A percentile compares a stretch with the other conserved stretches of the same genome.
These are phyloP conservation scores for Phocoena sinus DNA, from an alignment of 2,113 vertebrate species.

Conservation along the genomic window DNA sequence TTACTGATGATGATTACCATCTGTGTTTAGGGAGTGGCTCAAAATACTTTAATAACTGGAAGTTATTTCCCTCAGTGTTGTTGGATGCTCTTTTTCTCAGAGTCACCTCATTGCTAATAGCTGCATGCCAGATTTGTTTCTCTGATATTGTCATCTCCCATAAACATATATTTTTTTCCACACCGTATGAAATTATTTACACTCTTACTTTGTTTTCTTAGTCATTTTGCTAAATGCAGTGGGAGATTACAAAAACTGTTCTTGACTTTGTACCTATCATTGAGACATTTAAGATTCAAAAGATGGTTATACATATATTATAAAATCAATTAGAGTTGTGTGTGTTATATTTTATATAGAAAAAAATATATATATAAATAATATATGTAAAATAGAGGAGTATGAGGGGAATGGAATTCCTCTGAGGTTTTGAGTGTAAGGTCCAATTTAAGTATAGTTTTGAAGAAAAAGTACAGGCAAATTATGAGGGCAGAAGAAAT, in stretches of 20 bases:
- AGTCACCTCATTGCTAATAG: conserved; percentile 38
- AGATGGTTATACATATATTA: not conserved
- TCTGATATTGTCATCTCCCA: conserved; percentile 45
- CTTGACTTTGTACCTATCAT: conserved; percentile 8
- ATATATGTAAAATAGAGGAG: not conserved
- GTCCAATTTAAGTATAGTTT: not conserved
- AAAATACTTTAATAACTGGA: conserved; percentile 42
- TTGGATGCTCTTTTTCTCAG: conserved; percentile 42
- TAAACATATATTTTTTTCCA: not conserved
- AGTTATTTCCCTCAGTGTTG: conserved; percentile 33
- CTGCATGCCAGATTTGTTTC: not conserved
- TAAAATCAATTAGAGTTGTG: not conserved
- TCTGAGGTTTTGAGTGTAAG: not conserved
- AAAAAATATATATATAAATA: not conserved
- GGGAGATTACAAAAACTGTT: not conserved
- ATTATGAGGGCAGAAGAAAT: not conserved
- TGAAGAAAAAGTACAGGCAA: not conserved
- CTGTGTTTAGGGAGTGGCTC: conserved; percentile 35
- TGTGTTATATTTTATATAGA: not conserved
- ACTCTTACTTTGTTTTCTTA: not conserved
- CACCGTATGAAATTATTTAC: conserved; percentile 1
- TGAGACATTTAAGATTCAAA: conserved; percentile 33
- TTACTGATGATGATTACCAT: not conserved
- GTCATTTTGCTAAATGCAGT: conserved; percentile 28
- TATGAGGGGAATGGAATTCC: conserved; percentile 4